Evolutionary conservation across 2,888 invertebrate genomes (phyloP), one percentile per base, ranked within the genome.

Genomic region (Nomada ferruginata): DNA sequence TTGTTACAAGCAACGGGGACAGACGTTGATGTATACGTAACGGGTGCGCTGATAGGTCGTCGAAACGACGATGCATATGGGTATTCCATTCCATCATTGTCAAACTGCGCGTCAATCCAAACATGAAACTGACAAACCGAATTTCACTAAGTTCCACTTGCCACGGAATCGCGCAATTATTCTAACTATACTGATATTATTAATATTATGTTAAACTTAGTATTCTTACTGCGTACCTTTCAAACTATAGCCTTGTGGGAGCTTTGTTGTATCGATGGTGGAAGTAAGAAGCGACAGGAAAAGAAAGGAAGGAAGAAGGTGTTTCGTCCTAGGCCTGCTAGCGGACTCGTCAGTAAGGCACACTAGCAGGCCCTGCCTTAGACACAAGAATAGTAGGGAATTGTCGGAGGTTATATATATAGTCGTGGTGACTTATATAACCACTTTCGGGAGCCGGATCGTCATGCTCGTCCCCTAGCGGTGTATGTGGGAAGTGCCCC

Each of bases 21-120:
- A 65, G 57, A 71, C 71, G 47, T 70, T 36, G 65, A 77, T 47
- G 60, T 65, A 64, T 61, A 23, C 18, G 52, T 52, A 71, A 52
- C 74, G 42, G 3, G 44, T 15, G 18, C 65, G 52, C 26, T 59
- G 61, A 71, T 59, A 77, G 55, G 26, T 61, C 61, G 42, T 59
- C 66, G 66, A 47, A 42, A 52, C 52, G 74, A 36, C 55, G 29
- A 63, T 69, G 69, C 68, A 61, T 60, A 69, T 29, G 23, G 59
- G 26, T 23, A 44, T 60, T 59, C 18, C 65, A 53, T 77, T 65
- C 52, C 59, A 65, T 60, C 57, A 60, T 36, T 64, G 57, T 64
- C 69, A 69, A 55, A 63, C 36, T 36, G 11, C 23, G 63, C 20
- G 52, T 63, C 61, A 60, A 63, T 47, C 47, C 36, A 20, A 20